Evolutionary conservation across 2,797 vertebrate species (phyloP).

Genomic region (Pyrocephalus nanus): DNA sequence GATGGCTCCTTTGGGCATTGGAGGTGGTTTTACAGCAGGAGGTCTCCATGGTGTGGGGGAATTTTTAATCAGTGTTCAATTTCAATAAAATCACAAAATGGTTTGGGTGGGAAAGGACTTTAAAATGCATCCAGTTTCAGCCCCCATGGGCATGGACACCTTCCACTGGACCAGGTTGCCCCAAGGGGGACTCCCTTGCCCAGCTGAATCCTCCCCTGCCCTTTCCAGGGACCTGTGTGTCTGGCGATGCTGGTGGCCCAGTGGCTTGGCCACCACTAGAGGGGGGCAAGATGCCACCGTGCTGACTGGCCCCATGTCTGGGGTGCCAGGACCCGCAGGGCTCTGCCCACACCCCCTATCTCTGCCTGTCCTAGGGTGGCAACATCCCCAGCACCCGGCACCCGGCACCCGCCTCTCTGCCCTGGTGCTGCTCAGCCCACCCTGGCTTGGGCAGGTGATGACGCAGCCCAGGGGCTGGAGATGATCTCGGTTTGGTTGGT

Average conservation of each 20-base stretch:
- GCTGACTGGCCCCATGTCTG: neutral
- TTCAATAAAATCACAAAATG: neutral
- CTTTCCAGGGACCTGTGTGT: accelerated
- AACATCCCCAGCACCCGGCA: neutral
- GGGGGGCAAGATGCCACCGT: constrained; percentile 19
- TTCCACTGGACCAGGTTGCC: neutral
- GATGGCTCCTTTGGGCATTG: neutral
- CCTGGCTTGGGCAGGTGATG: neutral
- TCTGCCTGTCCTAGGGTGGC: neutral
- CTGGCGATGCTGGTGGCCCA: neutral
- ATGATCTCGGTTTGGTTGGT: neutral
- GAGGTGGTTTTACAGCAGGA: neutral
- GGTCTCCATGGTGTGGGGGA: neutral
- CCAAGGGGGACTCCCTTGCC: neutral
- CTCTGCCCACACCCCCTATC: neutral
- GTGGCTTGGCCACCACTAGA: constrained; percentile 24
- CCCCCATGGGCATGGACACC: neutral
- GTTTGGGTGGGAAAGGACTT: neutral
- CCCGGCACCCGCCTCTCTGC: neutral
- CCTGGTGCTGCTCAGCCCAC: neutral
- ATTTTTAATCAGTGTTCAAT: neutral
- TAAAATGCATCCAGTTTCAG: neutral
- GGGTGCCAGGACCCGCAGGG: neutral
- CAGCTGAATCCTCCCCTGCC: neutral
- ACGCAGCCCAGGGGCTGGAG: neutral